Evolutionary conservation across 2,888 invertebrate species (phyloP).

Genomic region (Pseudococcus jackbeardsleyi): DNA sequence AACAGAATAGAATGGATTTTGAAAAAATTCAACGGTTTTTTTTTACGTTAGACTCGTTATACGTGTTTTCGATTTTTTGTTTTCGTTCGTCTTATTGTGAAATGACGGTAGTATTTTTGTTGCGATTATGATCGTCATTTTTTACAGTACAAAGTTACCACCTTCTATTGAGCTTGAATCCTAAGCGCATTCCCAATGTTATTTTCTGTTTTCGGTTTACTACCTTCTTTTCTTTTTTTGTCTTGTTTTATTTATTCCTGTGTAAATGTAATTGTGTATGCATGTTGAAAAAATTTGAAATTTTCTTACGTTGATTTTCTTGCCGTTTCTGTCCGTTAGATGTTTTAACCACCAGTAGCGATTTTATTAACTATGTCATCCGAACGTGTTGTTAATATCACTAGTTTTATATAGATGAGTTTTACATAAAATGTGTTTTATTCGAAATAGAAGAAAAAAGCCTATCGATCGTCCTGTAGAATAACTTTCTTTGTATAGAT

Average conservation of each 20-base stretch:
- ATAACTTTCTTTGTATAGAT: constrained; percentile 43
- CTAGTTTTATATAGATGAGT: background rate
- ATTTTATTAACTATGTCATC: background rate
- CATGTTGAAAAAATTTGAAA: constrained; percentile 20
- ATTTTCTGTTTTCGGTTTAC: constrained; percentile 49
- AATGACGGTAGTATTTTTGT: background rate
- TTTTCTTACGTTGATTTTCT: constrained; percentile 29
- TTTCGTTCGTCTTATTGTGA: constrained; percentile 23
- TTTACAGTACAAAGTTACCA: constrained; percentile 60
- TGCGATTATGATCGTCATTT: constrained; percentile 37
- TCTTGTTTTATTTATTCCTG: constrained; percentile 50
- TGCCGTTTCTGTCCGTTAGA: constrained; percentile 14
- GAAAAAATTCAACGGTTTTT: constrained; percentile 24
- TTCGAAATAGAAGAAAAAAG: background rate
- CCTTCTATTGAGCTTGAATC: constrained; percentile 62
- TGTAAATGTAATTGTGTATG: constrained; percentile 42
- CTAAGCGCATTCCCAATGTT: constrained; percentile 52
- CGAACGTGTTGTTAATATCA: background rate
- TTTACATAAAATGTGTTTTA: constrained; percentile 21
- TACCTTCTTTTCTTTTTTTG: background rate
- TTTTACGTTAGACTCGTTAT: constrained; percentile 37
- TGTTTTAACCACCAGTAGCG: background rate
- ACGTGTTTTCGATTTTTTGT: constrained; percentile 16
- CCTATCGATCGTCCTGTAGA: background rate
- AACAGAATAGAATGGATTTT: background rate